phyloP scores from a whole-genome alignment of 2,888 invertebrate species.

The Leptopilina syphax region DNA sequence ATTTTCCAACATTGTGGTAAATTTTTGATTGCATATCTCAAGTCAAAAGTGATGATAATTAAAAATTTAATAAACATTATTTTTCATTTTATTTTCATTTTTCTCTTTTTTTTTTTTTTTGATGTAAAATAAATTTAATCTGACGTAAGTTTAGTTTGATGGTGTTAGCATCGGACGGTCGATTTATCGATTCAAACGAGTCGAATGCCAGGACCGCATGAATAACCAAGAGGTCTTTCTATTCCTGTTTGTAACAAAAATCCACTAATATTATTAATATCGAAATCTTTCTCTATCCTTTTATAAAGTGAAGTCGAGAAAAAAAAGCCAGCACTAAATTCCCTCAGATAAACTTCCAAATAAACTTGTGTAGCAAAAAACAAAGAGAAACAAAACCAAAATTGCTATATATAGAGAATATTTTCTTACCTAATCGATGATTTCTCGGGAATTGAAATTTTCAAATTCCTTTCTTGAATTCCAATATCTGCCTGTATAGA shows the following conservation, averaged over 20 bases:
- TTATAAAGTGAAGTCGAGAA: not conserved
- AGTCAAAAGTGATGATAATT: too few relatives aligned
- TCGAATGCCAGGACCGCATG: constrained; percentile 69
- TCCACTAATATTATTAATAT: constrained; percentile 19
- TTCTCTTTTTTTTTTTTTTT: too few relatives aligned
- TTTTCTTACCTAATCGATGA: not conserved
- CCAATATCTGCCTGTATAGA: constrained; percentile 53
- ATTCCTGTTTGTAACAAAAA: constrained; percentile 61
- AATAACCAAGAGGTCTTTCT: constrained; percentile 72
- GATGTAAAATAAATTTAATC: not conserved
- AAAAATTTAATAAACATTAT: too few relatives aligned
- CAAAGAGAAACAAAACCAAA: not conserved
- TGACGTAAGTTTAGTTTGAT: constrained; percentile 33
- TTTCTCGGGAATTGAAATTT: not conserved
- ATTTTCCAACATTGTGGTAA: too few relatives aligned
- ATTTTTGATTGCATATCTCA: too few relatives aligned
- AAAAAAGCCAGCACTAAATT: not conserved
- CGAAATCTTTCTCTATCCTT: not conserved
- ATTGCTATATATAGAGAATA: not conserved
- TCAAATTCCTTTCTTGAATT: constrained; percentile 1
- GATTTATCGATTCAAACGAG: constrained; percentile 72
- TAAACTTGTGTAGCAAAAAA: not conserved
- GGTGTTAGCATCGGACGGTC: constrained; percentile 54
- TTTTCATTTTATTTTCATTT: not conserved
- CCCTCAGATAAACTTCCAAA: not conserved